Conservation (phyloP, 2,888 invertebrate genomes). For the Drosophila kanekoi region DNA sequence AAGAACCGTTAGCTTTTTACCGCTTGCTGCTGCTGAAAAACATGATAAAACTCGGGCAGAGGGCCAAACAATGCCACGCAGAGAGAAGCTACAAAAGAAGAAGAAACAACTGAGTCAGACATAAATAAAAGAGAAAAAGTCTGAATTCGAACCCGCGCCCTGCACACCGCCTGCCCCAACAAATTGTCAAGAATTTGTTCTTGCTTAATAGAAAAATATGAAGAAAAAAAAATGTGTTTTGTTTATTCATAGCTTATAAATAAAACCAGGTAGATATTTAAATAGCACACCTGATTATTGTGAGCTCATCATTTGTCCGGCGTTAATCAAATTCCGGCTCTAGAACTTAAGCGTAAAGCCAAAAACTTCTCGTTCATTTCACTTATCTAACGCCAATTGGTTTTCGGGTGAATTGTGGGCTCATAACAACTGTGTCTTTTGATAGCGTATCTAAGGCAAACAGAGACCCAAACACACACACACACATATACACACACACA, state of each 20-base stretch:
- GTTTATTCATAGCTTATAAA: slow-evolving; percentile 40
- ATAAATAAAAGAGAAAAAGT: slow-evolving; percentile 32
- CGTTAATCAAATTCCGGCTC: slow-evolving; percentile 17
- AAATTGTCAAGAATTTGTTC: slow-evolving; percentile 26
- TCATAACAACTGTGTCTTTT: slow-evolving; percentile 29
- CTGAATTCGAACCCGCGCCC: slow-evolving; percentile 2
- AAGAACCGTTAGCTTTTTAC: slow-evolving; percentile 51
- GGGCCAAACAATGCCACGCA: slow-evolving; percentile 33
- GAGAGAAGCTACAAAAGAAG: slow-evolving; percentile 19
- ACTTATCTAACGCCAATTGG: slow-evolving; percentile 38
- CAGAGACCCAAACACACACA: slow-evolving; percentile 17
- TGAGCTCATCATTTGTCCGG: slow-evolving; percentile 41
- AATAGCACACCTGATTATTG: slow-evolving; percentile 11
- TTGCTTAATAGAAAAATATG: slow-evolving; percentile 5
- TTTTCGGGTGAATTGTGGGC: slow-evolving; percentile 24
- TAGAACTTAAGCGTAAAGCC: slow-evolving; percentile 27
- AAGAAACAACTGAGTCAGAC: slow-evolving; percentile 42
- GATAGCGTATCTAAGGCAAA: slow-evolving; percentile 69
- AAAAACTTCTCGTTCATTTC: slow-evolving; percentile 5
- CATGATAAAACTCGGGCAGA: slow-evolving; percentile 45
- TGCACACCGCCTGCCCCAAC: slow-evolving; percentile 37
- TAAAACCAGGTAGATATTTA: slow-evolving; percentile 41
- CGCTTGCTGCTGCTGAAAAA: slow-evolving; percentile 40
- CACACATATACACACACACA: slow-evolving; percentile 21
- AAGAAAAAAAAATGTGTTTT: slow-evolving; percentile 6